Conservation (phyloP, 1,140 invertebrate genomes). For the Lethrus apterus region DNA sequence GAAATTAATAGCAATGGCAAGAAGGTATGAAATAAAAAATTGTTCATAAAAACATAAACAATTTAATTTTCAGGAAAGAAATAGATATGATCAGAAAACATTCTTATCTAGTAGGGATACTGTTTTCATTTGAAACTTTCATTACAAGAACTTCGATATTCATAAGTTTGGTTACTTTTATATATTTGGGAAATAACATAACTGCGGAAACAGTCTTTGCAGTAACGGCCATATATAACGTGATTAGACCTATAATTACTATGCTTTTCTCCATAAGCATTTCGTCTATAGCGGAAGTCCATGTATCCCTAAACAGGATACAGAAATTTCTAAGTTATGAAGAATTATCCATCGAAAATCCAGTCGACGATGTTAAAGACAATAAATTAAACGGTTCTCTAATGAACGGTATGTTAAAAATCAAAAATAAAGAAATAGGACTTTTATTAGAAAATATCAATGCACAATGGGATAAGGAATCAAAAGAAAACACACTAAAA, state of each 20-base stretch:
- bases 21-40: conserved; percentile 43
- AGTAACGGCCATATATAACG: conserved; percentile 64
- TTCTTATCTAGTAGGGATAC: conserved; percentile 62
- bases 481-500: conserved; percentile 29
- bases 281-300: conserved; percentile 52
- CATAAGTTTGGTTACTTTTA: conserved; percentile 66
- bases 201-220: conserved; percentile 70
- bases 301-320: conserved; percentile 59
- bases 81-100: conserved; percentile 58
- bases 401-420: conserved; percentile 15
- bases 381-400: conserved; percentile 3
- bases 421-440: conserved; percentile 6
- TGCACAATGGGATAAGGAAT: conserved; percentile 32
- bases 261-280: conserved; percentile 63
- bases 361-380: conserved; percentile 24
- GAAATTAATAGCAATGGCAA: conserved; percentile 48
- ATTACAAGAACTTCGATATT: conserved; percentile 74
- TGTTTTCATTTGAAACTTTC: conserved; percentile 66
- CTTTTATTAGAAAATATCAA: conserved; percentile 27
- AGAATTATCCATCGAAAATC: conserved; percentile 42
- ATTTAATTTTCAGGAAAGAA: conserved; percentile 48
- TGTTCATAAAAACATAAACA: background rate
- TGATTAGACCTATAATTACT: conserved; percentile 63
- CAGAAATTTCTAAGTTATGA: conserved; percentile 61
- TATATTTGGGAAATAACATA: conserved; percentile 59